These are phyloP conservation scores for Acleris holmiana DNA, from an alignment of 2,888 invertebrate species.

Conservation along the genomic window DNA sequence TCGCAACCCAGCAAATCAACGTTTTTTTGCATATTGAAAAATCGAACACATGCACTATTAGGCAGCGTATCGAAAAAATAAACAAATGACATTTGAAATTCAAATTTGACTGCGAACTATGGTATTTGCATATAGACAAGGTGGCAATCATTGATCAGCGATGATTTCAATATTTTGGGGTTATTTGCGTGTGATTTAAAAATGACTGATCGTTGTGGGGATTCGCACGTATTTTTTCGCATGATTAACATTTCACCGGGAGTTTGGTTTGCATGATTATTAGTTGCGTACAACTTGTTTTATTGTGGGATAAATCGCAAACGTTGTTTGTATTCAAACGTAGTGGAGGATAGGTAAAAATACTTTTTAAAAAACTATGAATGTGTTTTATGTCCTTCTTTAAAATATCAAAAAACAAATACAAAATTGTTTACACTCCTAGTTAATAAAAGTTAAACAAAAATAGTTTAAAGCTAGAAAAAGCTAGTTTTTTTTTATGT, in stretches of 20 bases:
- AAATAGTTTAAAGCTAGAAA: no score
- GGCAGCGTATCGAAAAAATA: slow-evolving; percentile 70
- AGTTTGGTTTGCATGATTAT: neutral
- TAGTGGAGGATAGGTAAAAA: no score
- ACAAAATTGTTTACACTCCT: no score
- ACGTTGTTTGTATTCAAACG: no score
- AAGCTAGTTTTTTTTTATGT: no score
- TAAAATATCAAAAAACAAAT: no score
- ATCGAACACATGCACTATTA: slow-evolving; percentile 66
- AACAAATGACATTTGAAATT: slow-evolving; percentile 77
- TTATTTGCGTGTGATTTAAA: slow-evolving; percentile 52
- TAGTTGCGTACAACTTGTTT: no score
- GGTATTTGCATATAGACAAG: slow-evolving; percentile 80
- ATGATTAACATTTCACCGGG: slow-evolving; percentile 16
- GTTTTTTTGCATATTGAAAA: slow-evolving; percentile 64
- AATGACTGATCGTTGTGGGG: slow-evolving; percentile 49
- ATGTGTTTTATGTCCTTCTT: no score
- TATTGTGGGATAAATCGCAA: no score
- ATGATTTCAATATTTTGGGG: slow-evolving; percentile 66
- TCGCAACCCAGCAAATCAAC: slow-evolving; percentile 51
- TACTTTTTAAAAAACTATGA: no score
- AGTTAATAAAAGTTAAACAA: no score
- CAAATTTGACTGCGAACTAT: slow-evolving; percentile 71
- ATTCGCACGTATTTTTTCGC: slow-evolving; percentile 50
- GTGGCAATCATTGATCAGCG: slow-evolving; percentile 69